Evolutionary conservation across 53 echinoderm and acorn worm species (phyloP).

Genomic region (Luidia sarsii): DNA sequence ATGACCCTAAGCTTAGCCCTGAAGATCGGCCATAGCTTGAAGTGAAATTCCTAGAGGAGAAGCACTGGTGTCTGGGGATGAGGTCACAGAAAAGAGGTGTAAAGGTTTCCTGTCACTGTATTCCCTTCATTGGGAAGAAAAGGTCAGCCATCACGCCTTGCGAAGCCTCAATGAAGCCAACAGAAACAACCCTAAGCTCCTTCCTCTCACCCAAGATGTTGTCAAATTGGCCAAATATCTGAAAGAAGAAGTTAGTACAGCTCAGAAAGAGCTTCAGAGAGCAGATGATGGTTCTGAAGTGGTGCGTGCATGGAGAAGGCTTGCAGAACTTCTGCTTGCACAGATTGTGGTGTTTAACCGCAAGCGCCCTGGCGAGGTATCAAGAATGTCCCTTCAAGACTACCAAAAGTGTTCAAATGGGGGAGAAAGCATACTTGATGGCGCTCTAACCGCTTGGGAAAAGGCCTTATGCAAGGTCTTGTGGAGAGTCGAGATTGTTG

Average conservation of each 20-base stretch:
- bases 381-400: slow-evolving; percentile 64
- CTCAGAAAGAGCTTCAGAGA: slow-evolving; percentile 27
- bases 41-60: slow-evolving; percentile 59
- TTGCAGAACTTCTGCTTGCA: slow-evolving; percentile 50
- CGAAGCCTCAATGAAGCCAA: slow-evolving; percentile 56
- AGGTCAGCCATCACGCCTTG: slow-evolving; percentile 58
- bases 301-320: slow-evolving; percentile 50
- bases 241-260: slow-evolving; percentile 22
- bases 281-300: not conserved
- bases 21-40: slow-evolving; percentile 54
- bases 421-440: slow-evolving; percentile 8
- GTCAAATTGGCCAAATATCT: slow-evolving; percentile 49
- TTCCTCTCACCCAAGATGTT: slow-evolving; percentile 63
- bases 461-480: not conserved
- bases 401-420: slow-evolving; percentile 52
- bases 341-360: slow-evolving; percentile 73
- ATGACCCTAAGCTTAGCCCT: slow-evolving; percentile 39
- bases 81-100: slow-evolving; percentile 24
- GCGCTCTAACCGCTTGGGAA: not conserved
- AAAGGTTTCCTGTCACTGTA: slow-evolving; percentile 31
- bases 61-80: slow-evolving; percentile 45
- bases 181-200: slow-evolving; percentile 55
- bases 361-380: slow-evolving; percentile 70
- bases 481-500: not conserved
- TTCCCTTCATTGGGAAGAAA: slow-evolving; percentile 56